Evolutionary conservation across 2,797 vertebrate species (phyloP).

Genomic region (Microchirus variegatus): DNA sequence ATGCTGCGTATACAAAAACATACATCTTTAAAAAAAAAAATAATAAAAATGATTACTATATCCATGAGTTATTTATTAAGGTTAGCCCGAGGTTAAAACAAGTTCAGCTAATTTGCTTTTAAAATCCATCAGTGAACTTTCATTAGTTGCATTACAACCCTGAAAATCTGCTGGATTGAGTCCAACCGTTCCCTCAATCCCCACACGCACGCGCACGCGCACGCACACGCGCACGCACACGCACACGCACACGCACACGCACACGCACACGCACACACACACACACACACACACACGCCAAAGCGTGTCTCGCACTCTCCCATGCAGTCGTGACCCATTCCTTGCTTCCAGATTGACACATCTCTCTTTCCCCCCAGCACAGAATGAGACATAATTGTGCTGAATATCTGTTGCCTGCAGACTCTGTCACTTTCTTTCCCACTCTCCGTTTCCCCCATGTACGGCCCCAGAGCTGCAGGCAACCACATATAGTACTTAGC

Average conservation of each 20-base stretch:
- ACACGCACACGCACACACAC: constrained; percentile 43
- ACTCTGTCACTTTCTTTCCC: constrained; percentile 64
- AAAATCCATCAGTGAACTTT: constrained; percentile 29
- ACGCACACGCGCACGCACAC: constrained; percentile 42
- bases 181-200: constrained; percentile 1
- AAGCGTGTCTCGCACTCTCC: constrained; percentile 14
- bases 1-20: too few relatives aligned
- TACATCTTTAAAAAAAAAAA: too few relatives aligned
- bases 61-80: constrained; percentile 5
- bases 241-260: constrained; percentile 28
- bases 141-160: constrained; percentile 36
- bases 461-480: constrained; percentile 60
- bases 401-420: constrained; percentile 66
- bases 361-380: constrained; percentile 50
- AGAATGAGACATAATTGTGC: constrained; percentile 68
- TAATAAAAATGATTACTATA: too few relatives aligned
- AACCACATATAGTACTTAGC: constrained; percentile 68
- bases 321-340: constrained; percentile 50
- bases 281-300: constrained; percentile 28
- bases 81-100: constrained; percentile 39
- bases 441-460: constrained; percentile 45
- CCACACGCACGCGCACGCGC: constrained; percentile 19
- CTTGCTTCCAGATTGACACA: constrained; percentile 63
- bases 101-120: constrained; percentile 34
- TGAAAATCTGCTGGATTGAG: constrained; percentile 31